Base-by-base conservation (phyloP, 2,113 vertebrate genomes). In the Pachypanchax playfairii region DNA sequence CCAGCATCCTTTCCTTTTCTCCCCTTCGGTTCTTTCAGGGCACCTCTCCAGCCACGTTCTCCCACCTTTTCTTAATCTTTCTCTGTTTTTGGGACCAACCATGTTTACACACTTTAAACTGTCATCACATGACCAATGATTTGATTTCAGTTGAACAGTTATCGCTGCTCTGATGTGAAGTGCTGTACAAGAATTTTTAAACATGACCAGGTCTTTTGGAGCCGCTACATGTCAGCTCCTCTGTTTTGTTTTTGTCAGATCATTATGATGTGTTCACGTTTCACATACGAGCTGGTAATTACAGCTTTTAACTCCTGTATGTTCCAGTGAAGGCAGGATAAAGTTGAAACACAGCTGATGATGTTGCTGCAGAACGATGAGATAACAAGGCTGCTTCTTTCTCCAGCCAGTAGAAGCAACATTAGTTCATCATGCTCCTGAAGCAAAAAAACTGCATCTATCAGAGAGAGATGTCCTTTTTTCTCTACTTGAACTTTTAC, bases 31-130 rank as follows among this genome's bases (percentile, higher is more conserved):
- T 80, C 72, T 62, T 73, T 77, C 50, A 46, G 70, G 59, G 66
- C 80, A 60, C 80, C 79, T 82, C 75, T 74, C 57, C 17, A 5
- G 35, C 65, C 69, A 29, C 46, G 18, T 64, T 59, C 69, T 72
- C 60, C 41, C 70, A 46, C 78, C 26, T 55, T 73, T 57, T 73
- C 65, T 73, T 47, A 25, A 73, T 54, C 43, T 70, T 56, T 79
- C 62, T n/a, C 66, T 80, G 67, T 15, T 61, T 83, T 82, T 53
- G 88, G 84, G 80, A 83, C 80, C 80, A 88, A 88, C 76, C 62
- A 44, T 15, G 70, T 87, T 83, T 72, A 83, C 71, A 61, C 62
- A 46, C 71, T 71, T 66, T n/a, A 31, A 80, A 36, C 46, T 42
- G 69, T 39, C 67, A 50, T 70, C 64, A n/a, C 52, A 35, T 70